These are phyloP conservation scores for Apodemus speciosus DNA, from an alignment of 2,113 vertebrate genomes.

Conservation along the genomic window DNA sequence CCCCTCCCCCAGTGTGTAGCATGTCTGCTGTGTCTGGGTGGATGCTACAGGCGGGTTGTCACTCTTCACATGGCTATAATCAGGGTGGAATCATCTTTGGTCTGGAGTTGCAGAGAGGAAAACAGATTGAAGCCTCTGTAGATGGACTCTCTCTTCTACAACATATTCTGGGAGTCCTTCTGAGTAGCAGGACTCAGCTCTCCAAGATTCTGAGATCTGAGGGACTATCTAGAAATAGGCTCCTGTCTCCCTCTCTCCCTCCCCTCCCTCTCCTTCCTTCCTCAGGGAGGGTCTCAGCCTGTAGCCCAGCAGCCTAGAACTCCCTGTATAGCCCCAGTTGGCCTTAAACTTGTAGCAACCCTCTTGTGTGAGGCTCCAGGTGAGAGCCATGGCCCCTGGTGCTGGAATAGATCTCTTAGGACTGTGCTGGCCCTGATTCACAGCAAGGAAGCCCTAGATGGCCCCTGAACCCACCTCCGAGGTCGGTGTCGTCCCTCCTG, in stretches of 20 bases:
- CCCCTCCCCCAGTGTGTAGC: no score
- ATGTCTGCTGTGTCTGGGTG: no score
- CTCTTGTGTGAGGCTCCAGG: background rate
- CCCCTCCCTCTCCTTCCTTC: no score
- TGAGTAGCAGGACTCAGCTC: slow-evolving; percentile 12
- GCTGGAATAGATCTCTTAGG: background rate
- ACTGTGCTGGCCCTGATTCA: background rate
- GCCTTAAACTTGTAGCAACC: background rate
- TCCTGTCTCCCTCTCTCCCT: no score
- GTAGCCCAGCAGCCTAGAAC: background rate
- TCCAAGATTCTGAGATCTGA: slow-evolving; percentile 13
- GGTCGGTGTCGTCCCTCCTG: background rate
- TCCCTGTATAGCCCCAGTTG: background rate
- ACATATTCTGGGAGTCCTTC: slow-evolving; percentile 22
- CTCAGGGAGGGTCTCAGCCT: background rate
- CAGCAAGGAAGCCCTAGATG: background rate
- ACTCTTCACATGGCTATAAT: background rate
- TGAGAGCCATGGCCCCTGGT: background rate
- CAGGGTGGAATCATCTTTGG: background rate
- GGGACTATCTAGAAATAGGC: background rate
- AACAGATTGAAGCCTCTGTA: slow-evolving; percentile 1
- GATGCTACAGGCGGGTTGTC: background rate
- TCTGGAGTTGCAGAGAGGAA: background rate
- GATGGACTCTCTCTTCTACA: background rate
- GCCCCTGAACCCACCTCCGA: background rate